phyloP scores from a whole-genome alignment of 2,113 vertebrate genomes.

The Eurypyga helias region DNA sequence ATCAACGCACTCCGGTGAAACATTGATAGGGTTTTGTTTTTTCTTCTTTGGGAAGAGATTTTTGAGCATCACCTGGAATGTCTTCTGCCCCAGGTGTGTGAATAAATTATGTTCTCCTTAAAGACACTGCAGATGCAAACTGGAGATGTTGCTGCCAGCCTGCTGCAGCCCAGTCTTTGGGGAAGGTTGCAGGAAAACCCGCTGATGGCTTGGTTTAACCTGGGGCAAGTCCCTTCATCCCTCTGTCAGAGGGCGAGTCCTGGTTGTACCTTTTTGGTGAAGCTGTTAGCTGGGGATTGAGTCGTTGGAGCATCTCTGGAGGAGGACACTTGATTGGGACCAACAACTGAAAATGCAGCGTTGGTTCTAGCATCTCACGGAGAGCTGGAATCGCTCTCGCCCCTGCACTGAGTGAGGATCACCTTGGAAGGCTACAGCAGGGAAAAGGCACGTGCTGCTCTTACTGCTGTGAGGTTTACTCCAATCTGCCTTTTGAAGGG shows the following conservation, averaged over 20 bases:
- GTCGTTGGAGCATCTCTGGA: neutral
- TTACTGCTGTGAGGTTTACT: neutral
- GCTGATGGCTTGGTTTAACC: neutral
- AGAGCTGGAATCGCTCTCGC: neutral
- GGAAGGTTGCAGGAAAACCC: neutral
- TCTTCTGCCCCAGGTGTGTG: neutral
- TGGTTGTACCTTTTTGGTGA: neutral
- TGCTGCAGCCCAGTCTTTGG: neutral
- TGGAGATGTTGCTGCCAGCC: neutral
- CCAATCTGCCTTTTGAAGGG: neutral
- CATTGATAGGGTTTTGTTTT: too few relatives aligned
- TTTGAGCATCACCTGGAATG: neutral
- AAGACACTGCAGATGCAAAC: neutral
- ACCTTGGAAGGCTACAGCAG: neutral
- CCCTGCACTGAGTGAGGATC: neutral
- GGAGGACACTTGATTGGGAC: neutral
- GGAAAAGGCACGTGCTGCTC: neutral
- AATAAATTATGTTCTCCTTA: neutral
- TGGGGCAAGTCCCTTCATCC: neutral
- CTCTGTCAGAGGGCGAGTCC: accelerated
- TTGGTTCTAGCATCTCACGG: neutral
- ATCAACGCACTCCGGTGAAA: too few relatives aligned
- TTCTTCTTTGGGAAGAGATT: neutral
- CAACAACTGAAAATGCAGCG: accelerated
- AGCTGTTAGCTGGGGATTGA: neutral